These are phyloP conservation scores for Drosophila nr. fundita DNA, from an alignment of 2,888 invertebrate species.

Conservation along the genomic window DNA sequence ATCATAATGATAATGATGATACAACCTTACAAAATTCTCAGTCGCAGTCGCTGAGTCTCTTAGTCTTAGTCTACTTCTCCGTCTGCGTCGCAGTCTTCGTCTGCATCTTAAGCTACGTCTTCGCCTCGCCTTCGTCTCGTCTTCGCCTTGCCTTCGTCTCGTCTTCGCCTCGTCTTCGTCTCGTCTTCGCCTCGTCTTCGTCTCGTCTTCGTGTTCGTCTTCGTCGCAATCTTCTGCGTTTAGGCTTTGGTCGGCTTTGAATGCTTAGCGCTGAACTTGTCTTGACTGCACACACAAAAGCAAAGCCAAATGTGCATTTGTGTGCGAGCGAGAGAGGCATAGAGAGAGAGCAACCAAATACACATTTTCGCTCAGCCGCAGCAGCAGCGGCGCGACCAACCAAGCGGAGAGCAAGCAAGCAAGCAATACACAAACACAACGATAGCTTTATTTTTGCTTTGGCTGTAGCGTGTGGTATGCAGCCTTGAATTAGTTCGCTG, in stretches of 20 bases:
- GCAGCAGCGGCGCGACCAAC: constrained; percentile 28
- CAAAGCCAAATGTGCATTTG: constrained; percentile 28
- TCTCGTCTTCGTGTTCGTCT: constrained; percentile 4
- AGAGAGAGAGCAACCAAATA: constrained; percentile 24
- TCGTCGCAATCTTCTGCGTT: constrained; percentile 38
- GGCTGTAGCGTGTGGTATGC: constrained; percentile 83
- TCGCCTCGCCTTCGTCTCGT: not conserved
- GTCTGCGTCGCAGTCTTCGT: constrained; percentile 48
- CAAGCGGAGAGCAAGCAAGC: constrained; percentile 38
- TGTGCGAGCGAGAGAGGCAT: constrained; percentile 11
- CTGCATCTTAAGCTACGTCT: not conserved
- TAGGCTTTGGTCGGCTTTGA: constrained; percentile 74
- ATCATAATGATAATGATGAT: constrained; percentile 58
- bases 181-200: not conserved
- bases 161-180: not conserved
- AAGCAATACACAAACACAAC: constrained; percentile 58
- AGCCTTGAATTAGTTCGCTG: constrained; percentile 86
- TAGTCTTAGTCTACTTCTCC: constrained; percentile 53
- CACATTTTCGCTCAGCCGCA: constrained; percentile 22
- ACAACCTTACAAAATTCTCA: constrained; percentile 78
- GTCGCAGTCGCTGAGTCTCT: constrained; percentile 30
- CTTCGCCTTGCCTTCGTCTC: not conserved
- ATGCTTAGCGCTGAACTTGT: constrained; percentile 82
- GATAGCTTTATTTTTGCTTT: constrained; percentile 78
- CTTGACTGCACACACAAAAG: constrained; percentile 59